These are phyloP conservation scores for Lerista edwardsae DNA, from an alignment of 2,797 vertebrate genomes.

Conservation along the genomic window DNA sequence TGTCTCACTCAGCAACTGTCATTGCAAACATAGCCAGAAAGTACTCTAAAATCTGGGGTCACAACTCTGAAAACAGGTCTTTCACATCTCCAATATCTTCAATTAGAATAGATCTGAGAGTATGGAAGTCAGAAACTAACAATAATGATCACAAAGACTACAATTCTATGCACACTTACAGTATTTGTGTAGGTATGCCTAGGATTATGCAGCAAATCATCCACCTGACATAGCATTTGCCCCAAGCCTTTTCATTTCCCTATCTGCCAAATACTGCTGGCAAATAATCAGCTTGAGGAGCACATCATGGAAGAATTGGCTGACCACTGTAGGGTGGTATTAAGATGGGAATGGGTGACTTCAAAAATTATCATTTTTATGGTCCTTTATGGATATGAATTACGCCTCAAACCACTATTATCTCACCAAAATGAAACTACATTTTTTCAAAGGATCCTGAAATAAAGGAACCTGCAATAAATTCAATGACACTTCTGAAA, in stretches of 20 bases:
- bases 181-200: too few species aligned
- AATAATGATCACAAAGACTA: too few species aligned
- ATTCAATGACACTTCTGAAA: background rate
- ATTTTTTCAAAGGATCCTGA: background rate
- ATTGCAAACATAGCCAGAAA: background rate
- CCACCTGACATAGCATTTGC: background rate
- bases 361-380: background rate
- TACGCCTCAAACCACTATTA: background rate
- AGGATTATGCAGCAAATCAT: background rate
- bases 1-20: background rate
- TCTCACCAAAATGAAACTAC: background rate
- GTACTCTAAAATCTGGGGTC: background rate
- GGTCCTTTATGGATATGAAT: background rate
- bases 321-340: background rate
- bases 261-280: background rate
- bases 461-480: background rate
- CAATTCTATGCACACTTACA: too few species aligned
- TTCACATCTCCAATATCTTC: too few species aligned
- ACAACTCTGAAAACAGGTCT: background rate
- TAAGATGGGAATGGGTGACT: background rate
- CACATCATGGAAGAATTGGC: background rate
- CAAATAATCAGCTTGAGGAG: background rate
- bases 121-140: too few species aligned
- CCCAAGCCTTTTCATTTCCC: background rate
- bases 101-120: too few species aligned